Evolutionary conservation across 2,797 vertebrate genomes (phyloP).

Genomic region (Premnoplex brunnescens): DNA sequence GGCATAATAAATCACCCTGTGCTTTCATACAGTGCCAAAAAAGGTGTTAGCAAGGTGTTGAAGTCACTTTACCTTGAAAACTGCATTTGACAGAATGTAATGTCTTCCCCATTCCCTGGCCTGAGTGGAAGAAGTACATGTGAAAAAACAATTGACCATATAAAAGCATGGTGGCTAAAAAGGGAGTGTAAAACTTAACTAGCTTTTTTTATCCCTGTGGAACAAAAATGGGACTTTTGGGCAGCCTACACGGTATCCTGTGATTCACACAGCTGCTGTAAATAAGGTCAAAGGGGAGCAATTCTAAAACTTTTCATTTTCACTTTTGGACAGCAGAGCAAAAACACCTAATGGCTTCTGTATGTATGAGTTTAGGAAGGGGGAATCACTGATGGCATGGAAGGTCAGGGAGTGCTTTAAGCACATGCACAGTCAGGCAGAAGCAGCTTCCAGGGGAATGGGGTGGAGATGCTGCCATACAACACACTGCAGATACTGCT

Average conservation of each 20-base stretch:
- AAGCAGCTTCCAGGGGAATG: not conserved
- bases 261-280: not conserved
- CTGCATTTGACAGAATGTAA: not conserved
- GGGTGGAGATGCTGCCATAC: not conserved
- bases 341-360: not conserved
- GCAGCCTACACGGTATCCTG: not conserved
- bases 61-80: not conserved
- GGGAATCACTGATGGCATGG: not conserved
- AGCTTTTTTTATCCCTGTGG: not conserved
- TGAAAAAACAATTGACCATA: not conserved
- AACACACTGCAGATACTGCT: not conserved
- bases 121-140: not conserved
- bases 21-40: not conserved
- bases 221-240: not conserved
- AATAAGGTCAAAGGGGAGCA: not conserved
- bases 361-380: not conserved
- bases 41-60: not conserved
- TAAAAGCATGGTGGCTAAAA: not conserved
- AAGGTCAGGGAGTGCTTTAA: not conserved
- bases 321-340: not conserved
- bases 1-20: not conserved
- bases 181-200: not conserved
- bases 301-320: not conserved
- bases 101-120: not conserved
- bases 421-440: not conserved